phyloP scores from a whole-genome alignment of 2,797 vertebrate species.

The Liparis tanakae region DNA sequence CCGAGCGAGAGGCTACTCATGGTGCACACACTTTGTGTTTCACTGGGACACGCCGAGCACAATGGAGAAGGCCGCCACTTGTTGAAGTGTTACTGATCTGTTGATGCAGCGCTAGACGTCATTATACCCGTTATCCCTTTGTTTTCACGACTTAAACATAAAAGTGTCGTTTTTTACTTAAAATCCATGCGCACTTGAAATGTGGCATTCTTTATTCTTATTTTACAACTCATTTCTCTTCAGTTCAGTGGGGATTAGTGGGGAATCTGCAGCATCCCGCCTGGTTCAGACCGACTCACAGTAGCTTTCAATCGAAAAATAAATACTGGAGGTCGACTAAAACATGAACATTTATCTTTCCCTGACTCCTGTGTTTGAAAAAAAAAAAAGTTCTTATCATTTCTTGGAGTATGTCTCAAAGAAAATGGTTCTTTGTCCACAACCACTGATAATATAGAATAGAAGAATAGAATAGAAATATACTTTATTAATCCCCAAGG shows the following conservation, averaged over 20 bases:
- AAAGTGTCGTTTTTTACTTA: constrained; percentile 18
- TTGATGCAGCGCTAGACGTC: constrained; percentile 67
- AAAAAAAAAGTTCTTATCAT: neutral
- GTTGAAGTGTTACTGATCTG: constrained; percentile 81
- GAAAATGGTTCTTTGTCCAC: neutral
- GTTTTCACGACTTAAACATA: constrained; percentile 43
- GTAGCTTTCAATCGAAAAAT: constrained; percentile 24
- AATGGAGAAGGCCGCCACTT: constrained; percentile 76
- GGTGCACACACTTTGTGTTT: constrained; percentile 71
- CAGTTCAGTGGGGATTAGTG: constrained; percentile 11
- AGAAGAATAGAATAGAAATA: too few species aligned
- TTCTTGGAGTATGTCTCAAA: constrained; percentile 4
- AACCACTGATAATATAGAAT: constrained; percentile 17
- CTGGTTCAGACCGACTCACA: constrained; percentile 40
- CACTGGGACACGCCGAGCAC: constrained; percentile 67
- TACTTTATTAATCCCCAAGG: too few species aligned
- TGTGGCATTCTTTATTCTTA: constrained; percentile 14
- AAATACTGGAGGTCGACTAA: constrained; percentile 13
- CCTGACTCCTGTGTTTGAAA: neutral
- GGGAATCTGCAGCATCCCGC: constrained; percentile 37
- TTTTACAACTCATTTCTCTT: constrained; percentile 23
- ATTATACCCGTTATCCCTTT: constrained; percentile 46
- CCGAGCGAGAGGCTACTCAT: constrained; percentile 57
- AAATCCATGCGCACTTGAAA: constrained; percentile 30
- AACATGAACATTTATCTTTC: constrained; percentile 18